These are phyloP conservation scores for Colistium nudipinnis DNA, from an alignment of 2,113 vertebrate species.

Conservation along the genomic window DNA sequence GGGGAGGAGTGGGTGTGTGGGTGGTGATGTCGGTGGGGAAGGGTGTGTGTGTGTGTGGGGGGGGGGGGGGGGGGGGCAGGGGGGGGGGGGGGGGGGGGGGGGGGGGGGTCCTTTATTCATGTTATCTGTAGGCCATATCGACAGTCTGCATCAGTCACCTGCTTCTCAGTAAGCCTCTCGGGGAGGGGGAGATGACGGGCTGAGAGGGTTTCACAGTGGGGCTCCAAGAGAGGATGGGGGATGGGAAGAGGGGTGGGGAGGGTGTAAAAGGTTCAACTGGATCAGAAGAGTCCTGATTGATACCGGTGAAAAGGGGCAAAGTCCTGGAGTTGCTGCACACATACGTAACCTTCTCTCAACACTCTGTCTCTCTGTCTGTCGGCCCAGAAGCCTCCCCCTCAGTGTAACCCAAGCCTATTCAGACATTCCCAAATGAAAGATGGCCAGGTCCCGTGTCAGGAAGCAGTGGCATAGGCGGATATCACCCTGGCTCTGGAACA, in stretches of 20 bases:
- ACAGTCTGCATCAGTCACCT: constrained; percentile 81
- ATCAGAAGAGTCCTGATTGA: constrained; percentile 75
- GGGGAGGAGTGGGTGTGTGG: constrained; percentile 36
- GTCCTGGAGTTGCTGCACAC: constrained; percentile 39
- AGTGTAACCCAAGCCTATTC: constrained; percentile 71
- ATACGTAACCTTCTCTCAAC: constrained; percentile 38
- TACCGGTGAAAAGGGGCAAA: constrained; percentile 69
- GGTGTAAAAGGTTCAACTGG: constrained; percentile 82
- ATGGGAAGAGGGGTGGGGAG: constrained; percentile 43
- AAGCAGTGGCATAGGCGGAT: constrained; percentile 55
- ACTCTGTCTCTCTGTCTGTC: not conserved
- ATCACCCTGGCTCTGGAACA: constrained; percentile 56
- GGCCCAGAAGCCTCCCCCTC: constrained; percentile 17
- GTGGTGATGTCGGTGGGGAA: constrained; percentile 64
- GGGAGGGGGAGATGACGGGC: constrained; percentile 54
- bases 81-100: constrained; percentile 69
- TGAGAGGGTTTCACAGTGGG: constrained; percentile 43
- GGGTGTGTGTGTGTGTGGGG: constrained; percentile 47
- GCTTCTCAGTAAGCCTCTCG: constrained; percentile 74
- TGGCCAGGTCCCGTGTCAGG: constrained; percentile 59
- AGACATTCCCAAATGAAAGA: constrained; percentile 68
- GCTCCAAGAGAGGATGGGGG: constrained; percentile 46
- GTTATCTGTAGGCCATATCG: constrained; percentile 76
- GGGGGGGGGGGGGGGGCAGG: constrained; percentile 50
- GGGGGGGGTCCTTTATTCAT: constrained; percentile 66